These are phyloP conservation scores for Tenthredo mesomela DNA, from an alignment of 2,888 invertebrate species.

Conservation along the genomic window DNA sequence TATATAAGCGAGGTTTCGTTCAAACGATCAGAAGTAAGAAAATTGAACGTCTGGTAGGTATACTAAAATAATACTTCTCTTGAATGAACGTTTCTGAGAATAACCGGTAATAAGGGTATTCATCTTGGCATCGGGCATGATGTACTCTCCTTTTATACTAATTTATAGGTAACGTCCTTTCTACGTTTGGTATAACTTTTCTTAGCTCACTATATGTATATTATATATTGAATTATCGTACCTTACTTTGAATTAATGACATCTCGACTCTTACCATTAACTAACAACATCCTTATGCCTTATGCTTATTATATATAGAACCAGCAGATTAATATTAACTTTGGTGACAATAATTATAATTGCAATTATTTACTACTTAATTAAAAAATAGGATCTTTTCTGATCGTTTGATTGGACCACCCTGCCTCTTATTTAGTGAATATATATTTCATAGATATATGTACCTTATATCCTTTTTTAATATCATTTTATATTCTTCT, in stretches of 20 bases:
- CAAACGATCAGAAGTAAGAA: conserved; percentile 3
- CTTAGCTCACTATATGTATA: neutral
- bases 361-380: neutral
- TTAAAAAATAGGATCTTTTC: neutral
- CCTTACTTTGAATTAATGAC: conserved; percentile 28
- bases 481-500: conserved; percentile 2
- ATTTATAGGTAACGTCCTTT: conserved; percentile 6
- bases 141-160: neutral
- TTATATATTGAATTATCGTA: conserved; percentile 32
- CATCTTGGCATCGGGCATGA: conserved; percentile 24
- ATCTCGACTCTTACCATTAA: conserved; percentile 13
- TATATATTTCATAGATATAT: too few relatives aligned
- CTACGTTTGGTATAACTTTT: conserved; percentile 24
- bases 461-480: neutral
- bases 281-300: neutral
- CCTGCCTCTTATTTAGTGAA: neutral
- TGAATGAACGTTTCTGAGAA: conserved; percentile 4
- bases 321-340: neutral
- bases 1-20: neutral
- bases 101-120: conserved; percentile 42
- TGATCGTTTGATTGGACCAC: neutral
- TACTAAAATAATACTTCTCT: conserved; percentile 25
- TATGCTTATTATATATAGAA: neutral
- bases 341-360: neutral
- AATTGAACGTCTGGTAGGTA: neutral